These are phyloP conservation scores for Geodia barretti DNA, from an alignment of 37 sponge, comb jelly and placozoan genomes.

Conservation along the genomic window DNA sequence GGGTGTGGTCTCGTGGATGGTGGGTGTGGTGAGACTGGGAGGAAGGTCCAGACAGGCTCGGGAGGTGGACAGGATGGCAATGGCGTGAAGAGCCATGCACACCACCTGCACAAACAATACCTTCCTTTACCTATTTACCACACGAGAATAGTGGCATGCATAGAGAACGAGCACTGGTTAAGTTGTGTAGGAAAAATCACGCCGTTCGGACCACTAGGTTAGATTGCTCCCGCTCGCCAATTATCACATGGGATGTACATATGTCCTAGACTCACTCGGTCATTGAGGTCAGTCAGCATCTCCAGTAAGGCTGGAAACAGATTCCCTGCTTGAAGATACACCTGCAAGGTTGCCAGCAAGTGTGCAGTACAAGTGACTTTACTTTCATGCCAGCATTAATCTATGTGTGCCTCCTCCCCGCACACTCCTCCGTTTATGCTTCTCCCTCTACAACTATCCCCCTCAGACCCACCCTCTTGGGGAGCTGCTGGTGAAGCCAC, in stretches of 20 bases:
- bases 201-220: too few species aligned
- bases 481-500: conserved; percentile 83
- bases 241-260: too few species aligned
- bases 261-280: conserved; percentile 38
- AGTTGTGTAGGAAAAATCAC: too few species aligned
- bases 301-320: conserved; percentile 57
- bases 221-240: too few species aligned
- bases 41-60: conserved; percentile 41
- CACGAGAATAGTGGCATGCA: not conserved
- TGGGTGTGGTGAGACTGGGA: not conserved
- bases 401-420: not conserved
- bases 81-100: conserved; percentile 58
- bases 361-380: not conserved
- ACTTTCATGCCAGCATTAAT: not conserved
- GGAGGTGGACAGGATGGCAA: conserved; percentile 68
- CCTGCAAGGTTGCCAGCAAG: too few species aligned
- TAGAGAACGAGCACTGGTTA: too few species aligned
- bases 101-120: conserved; percentile 65
- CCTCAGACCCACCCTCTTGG: conserved; percentile 67
- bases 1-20: not conserved
- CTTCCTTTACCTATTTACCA: too few species aligned
- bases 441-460: not conserved
- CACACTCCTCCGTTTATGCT: not conserved
- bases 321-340: conserved; percentile 46
- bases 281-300: conserved; percentile 60